Evolutionary conservation across 2,888 invertebrate genomes (phyloP), one percentile per base, ranked within the genome.

Genomic region (Cylloceria caligata): DNA sequence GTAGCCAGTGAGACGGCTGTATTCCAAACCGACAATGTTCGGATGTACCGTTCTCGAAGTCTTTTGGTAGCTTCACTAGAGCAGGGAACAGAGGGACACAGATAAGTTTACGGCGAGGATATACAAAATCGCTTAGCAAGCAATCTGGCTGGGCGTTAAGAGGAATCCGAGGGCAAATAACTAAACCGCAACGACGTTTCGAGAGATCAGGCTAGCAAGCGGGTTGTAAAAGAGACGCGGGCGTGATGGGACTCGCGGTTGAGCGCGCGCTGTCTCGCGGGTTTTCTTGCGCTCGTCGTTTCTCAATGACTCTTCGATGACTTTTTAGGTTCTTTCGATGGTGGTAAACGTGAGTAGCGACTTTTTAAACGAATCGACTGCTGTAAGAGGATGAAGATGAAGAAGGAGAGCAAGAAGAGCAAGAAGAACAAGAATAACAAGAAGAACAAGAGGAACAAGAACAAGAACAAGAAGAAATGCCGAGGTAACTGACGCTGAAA

Each of bases 41-140:
- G 52, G 27, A 45, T 49, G 47, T 45, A 27, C 57, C 19, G 34
- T 19, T 36, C 68, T 68, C 52, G 65, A 85, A 83, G 81, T 81
- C 83, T 71, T 81, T 79, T 75, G 55, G 67, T 76, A 76, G 76
- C 83, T 81, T 67, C 62, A 52, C 49, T 71, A 65, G n/a, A 27
- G 30, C 68, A 67, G 36, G 49, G 34, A 45, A 36, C 45, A 34
- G 27, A 27, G 42, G 42, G 13, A 57, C 68, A 55, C n/a, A 64
- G 55, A 78, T 16, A 36, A 67, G 24, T 27, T 71, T 30, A 75
- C 67, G 65, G 36, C 64, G 57, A 62, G 74, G 55, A 55, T 74
- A 71, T 60, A 80, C 64, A 69, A 68, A 81, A 79, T 74, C 78
- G 81, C 67, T 81, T 72, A 78, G 71, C 71, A 34, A 36, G 42